phyloP scores from a whole-genome alignment of 1,140 invertebrate genomes.

The Eurosta solidaginis region DNA sequence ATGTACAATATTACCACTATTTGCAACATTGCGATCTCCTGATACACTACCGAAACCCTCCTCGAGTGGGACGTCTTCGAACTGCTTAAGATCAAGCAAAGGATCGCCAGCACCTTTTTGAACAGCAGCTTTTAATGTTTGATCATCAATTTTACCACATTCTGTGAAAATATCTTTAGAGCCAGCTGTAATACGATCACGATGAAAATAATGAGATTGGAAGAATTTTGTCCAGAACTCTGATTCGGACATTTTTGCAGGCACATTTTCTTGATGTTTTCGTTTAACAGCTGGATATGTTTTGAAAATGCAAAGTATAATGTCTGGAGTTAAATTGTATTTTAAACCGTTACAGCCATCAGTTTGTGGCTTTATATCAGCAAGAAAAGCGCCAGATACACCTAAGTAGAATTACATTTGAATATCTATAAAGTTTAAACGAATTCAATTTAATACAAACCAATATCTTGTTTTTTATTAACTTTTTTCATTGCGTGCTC shows the following conservation, averaged over 20 bases:
- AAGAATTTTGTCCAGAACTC: slow-evolving; percentile 99
- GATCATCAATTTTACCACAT: slow-evolving; percentile 94
- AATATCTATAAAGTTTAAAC: neutral
- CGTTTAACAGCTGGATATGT: slow-evolving; percentile 98
- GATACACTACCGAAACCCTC: slow-evolving; percentile 70
- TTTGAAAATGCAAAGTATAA: slow-evolving; percentile 98
- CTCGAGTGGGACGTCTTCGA: slow-evolving; percentile 76
- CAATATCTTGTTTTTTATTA: slow-evolving; percentile 78
- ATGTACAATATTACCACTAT: slow-evolving; percentile 77
- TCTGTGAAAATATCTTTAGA: slow-evolving; percentile 95
- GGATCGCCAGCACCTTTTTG: slow-evolving; percentile 77
- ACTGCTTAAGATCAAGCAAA: slow-evolving; percentile 78
- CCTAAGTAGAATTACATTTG: slow-evolving; percentile 59
- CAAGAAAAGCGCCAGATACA: slow-evolving; percentile 85
- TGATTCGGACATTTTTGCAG: slow-evolving; percentile 90
- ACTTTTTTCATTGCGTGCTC: slow-evolving; percentile 76
- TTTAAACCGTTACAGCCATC: slow-evolving; percentile 96
- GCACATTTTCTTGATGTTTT: slow-evolving; percentile 97
- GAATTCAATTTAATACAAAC: slow-evolving; percentile 61
- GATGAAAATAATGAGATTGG: slow-evolving; percentile 99
- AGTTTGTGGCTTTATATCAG: slow-evolving; percentile 95
- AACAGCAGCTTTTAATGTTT: slow-evolving; percentile 81
- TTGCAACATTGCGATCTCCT: slow-evolving; percentile 64
- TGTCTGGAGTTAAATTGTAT: slow-evolving; percentile 96
- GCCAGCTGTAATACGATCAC: slow-evolving; percentile 85